These are phyloP conservation scores for Gymnoscelis rufifasciata DNA, from an alignment of 2,888 invertebrate species.

Conservation along the genomic window DNA sequence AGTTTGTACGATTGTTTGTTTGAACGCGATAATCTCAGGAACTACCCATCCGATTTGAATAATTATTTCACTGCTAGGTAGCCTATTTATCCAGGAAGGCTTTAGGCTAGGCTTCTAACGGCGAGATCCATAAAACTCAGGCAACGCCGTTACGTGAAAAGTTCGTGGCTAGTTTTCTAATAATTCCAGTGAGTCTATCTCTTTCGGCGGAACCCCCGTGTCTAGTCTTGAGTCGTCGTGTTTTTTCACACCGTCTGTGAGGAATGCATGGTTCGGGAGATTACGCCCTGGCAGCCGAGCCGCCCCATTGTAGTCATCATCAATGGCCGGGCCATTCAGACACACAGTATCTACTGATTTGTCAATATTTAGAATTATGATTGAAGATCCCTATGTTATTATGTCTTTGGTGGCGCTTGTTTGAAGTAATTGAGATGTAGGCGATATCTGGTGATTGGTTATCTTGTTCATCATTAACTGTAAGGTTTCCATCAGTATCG, in stretches of 20 bases:
- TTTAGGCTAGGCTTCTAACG: no score
- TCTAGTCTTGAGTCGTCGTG: constrained; percentile 25
- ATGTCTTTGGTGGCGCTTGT: constrained; percentile 8
- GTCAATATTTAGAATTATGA: constrained; percentile 24
- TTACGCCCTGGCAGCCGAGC: constrained; percentile 43
- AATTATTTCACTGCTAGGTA: no score
- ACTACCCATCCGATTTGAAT: no score
- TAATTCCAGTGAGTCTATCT: no score
- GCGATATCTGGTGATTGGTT: background rate
- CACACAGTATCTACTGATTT: constrained; percentile 18
- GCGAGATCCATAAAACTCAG: no score
- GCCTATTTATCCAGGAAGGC: no score
- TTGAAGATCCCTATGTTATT: constrained; percentile 15
- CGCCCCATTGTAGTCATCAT: constrained; percentile 26
- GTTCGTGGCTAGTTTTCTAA: no score
- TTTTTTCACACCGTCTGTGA: constrained; percentile 61
- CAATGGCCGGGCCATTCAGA: constrained; percentile 1
- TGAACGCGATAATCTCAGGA: no score
- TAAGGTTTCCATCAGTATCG: no score
- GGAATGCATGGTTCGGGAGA: constrained; percentile 67
- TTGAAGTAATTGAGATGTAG: background rate
- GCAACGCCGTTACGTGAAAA: no score
- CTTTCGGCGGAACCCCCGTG: constrained; percentile 35
- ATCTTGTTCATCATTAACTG: background rate
- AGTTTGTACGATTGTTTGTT: no score